Evolutionary conservation across 1,140 invertebrate genomes (phyloP), one percentile per base, ranked within the genome.

Genomic region (Drosophila obscura): DNA sequence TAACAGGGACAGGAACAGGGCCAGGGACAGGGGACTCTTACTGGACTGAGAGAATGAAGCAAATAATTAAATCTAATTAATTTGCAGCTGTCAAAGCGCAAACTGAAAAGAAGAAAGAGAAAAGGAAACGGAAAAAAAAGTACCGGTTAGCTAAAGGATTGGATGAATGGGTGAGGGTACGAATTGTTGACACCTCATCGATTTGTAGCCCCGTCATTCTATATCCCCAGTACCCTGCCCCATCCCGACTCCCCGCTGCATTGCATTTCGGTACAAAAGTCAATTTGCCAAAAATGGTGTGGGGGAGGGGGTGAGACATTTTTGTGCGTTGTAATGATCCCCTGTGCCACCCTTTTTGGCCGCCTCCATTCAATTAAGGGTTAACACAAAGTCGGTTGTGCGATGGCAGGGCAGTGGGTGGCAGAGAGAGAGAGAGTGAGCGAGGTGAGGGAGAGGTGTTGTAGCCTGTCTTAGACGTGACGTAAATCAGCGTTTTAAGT

Each of bases 51-150:
- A 57, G 64, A 77, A 50, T 43, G 53, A 48, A 65, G 48, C 55
- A 81, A 87, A 87, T 87, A 87, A 87, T 87, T 87, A 88, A 87
- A 87, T 88, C 82, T 88, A 87, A 87, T 87, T 87, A 87, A 87
- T 87, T 87, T 88, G 78, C 78, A 82, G 82, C 83, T 87, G 78
- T 88, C 83, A 87, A 87, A 87, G 73, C 60, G 62, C 45, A 48
- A 50, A 63, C 28, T 50, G 64, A 45, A 26, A 48, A 58, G 22
- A 66, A 52, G 48, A 44, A 48, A 35, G 9, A 48, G 26, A 39
- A 6, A 8, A 15, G 11, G 19, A 28, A 74, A 39, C 4, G 15
- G n/a, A 35, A 63, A 72, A 52, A 53, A 11, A 8, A 26, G 8
- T 7, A 35, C 49, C 26, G 49, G 60, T 41, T 59, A 49, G 62